A percentile compares a stretch with the other conserved stretches of the same genome.
Evolutionary conservation across 2,797 vertebrate species (phyloP).

Genomic region (Oryzias dopingdopingensis): DNA sequence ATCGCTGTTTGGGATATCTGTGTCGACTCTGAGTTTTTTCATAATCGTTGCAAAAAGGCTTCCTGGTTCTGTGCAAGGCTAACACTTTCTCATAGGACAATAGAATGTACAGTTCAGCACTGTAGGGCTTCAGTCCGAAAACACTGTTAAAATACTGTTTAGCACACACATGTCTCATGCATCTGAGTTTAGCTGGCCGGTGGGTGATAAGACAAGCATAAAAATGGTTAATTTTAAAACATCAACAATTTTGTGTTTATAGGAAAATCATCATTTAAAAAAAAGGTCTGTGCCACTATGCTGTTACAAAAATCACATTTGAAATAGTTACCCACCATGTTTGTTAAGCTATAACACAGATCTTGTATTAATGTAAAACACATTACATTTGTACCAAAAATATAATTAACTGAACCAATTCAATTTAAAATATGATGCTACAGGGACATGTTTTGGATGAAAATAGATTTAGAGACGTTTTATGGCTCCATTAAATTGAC

Average conservation of each 20-base stretch:
- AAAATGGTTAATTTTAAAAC: constrained; percentile 23
- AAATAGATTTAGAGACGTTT: constrained; percentile 39
- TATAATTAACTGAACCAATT: constrained; percentile 48
- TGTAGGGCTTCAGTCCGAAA: too few relatives aligned
- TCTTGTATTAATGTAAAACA: constrained; percentile 53
- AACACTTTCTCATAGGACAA: too few relatives aligned
- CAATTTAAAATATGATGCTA: constrained; percentile 16
- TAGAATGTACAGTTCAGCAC: too few relatives aligned
- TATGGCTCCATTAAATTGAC: constrained; percentile 61
- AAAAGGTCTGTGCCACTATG: constrained; percentile 23
- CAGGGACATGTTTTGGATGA: constrained; percentile 40
- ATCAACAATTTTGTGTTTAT: constrained; percentile 14
- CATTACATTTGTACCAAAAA: constrained; percentile 42
- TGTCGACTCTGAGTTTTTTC: too few relatives aligned
- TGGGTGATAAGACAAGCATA: constrained; percentile 14
- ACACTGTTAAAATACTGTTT: too few relatives aligned
- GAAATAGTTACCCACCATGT: constrained; percentile 26
- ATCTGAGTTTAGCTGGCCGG: background rate
- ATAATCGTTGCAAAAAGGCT: too few relatives aligned
- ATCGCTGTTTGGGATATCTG: too few relatives aligned
- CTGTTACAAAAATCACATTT: constrained; percentile 16
- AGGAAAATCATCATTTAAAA: constrained; percentile 10
- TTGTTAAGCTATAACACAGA: constrained; percentile 29
- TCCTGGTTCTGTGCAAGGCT: too few relatives aligned
- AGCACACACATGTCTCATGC: background rate